Evolutionary conservation across 2,888 invertebrate species (phyloP).

Genomic region (Belgica antarctica): DNA sequence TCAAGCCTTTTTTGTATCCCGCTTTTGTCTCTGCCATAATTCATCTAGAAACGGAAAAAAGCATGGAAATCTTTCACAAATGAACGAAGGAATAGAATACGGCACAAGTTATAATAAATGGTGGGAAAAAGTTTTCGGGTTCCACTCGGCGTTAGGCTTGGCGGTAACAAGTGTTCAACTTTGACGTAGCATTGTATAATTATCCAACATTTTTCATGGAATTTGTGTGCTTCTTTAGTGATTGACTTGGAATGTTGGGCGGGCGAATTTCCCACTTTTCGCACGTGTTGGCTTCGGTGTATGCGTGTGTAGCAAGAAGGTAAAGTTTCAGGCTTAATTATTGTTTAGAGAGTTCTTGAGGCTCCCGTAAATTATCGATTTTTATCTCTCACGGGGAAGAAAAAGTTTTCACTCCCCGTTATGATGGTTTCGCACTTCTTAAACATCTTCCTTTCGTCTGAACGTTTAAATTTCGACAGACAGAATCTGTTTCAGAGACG

Average conservation of each 20-base stretch:
- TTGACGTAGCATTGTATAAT: not conserved
- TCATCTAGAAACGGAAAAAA: not conserved
- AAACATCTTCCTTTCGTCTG: no score
- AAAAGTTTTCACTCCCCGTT: no score
- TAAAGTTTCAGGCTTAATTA: not conserved
- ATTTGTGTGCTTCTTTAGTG: not conserved
- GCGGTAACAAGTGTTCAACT: not conserved
- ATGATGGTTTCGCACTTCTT: no score
- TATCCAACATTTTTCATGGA: not conserved
- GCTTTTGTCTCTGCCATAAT: not conserved
- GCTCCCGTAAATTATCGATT: not conserved
- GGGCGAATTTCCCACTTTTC: not conserved
- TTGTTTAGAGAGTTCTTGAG: not conserved
- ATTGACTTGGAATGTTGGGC: not conserved
- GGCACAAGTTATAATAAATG: not conserved
- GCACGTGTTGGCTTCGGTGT: not conserved
- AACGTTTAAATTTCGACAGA: no score
- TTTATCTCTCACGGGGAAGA: not conserved
- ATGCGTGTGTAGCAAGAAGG: not conserved
- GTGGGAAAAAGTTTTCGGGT: not conserved
- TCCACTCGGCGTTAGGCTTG: not conserved
- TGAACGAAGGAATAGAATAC: not conserved
- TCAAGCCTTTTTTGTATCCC: conserved; percentile 26
- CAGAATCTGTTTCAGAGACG: no score
- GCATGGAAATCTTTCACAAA: no score